phyloP scores from a whole-genome alignment of 2,797 vertebrate genomes.

The Lagothrix lagotricha region DNA sequence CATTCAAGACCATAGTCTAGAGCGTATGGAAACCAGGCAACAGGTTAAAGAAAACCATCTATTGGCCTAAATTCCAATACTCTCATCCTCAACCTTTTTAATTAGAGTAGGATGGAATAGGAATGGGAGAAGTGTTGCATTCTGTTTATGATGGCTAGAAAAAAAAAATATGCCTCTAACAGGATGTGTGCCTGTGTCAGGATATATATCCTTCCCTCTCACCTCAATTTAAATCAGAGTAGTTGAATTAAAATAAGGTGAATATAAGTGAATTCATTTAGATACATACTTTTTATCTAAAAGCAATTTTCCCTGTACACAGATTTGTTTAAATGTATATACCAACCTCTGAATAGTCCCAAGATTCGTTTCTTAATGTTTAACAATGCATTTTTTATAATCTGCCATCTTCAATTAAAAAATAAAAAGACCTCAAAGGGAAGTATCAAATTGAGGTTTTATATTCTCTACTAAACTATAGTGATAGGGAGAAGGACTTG shows the following conservation, averaged over 20 bases:
- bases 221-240: background rate
- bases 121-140: background rate
- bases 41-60: background rate
- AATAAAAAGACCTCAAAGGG: background rate
- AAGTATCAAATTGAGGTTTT: background rate
- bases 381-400: constrained; percentile 6
- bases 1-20: background rate
- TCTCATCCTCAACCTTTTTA: background rate
- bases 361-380: background rate
- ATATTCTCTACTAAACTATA: background rate
- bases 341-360: background rate
- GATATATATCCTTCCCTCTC: background rate
- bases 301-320: background rate
- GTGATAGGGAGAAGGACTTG: background rate
- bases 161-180: background rate
- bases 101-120: background rate
- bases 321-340: background rate
- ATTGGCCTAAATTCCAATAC: background rate
- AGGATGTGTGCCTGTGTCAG: background rate
- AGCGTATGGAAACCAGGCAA: background rate
- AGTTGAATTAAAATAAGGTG: background rate
- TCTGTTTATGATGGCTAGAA: background rate
- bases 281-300: background rate
- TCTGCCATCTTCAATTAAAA: background rate
- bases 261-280: background rate